A percentile compares a stretch with the other conserved stretches of the same genome.
Evolutionary conservation across 2,888 invertebrate genomes (phyloP).

Genomic region (Neoaliturus tenellus): DNA sequence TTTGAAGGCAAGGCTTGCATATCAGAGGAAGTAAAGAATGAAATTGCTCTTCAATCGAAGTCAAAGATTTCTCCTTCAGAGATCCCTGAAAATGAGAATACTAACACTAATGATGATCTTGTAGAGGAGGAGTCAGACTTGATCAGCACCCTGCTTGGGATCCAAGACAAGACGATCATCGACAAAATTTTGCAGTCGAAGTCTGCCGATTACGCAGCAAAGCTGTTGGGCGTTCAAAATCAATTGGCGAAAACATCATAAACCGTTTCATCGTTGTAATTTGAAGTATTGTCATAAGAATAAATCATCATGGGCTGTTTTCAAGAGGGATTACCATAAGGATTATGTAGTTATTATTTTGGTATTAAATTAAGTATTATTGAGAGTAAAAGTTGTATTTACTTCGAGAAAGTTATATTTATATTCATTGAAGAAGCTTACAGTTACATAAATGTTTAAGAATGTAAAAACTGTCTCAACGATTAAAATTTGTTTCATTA

Average conservation of each 20-base stretch:
- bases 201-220: slow-evolving; percentile 90
- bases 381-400: too few relatives aligned
- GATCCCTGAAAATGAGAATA: slow-evolving; percentile 67
- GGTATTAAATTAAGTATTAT: not conserved
- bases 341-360: too few relatives aligned
- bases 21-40: slow-evolving; percentile 83
- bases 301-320: too few relatives aligned
- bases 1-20: slow-evolving; percentile 69
- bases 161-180: slow-evolving; percentile 89
- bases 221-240: slow-evolving; percentile 89
- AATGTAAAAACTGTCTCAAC: too few relatives aligned
- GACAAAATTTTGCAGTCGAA: slow-evolving; percentile 87
- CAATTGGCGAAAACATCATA: not conserved
- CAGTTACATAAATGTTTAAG: too few relatives aligned
- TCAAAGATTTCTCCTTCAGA: slow-evolving; percentile 73
- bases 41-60: slow-evolving; percentile 87
- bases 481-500: not conserved
- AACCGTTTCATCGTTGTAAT: not conserved
- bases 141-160: slow-evolving; percentile 92
- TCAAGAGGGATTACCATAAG: not conserved
- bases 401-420: too few relatives aligned
- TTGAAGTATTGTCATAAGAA: not conserved
- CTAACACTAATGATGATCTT: slow-evolving; percentile 65
- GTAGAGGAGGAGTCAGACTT: slow-evolving; percentile 77
- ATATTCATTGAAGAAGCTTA: not conserved